These are phyloP conservation scores for Hemiscyllium ocellatum DNA, from an alignment of 2,113 vertebrate species.

Conservation along the genomic window DNA sequence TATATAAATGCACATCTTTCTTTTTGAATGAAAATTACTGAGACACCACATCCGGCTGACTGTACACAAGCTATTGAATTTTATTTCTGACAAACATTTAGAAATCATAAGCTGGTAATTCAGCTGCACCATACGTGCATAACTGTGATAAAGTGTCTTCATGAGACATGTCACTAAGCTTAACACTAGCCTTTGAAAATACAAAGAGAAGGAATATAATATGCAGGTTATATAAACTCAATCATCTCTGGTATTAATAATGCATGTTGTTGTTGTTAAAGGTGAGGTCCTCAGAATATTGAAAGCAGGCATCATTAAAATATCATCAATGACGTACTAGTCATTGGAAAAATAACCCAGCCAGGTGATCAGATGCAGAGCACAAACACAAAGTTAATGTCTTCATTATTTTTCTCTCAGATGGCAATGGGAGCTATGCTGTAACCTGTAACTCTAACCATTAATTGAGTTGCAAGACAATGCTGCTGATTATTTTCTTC, in stretches of 20 bases:
- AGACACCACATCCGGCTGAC: background rate
- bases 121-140: background rate
- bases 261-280: slow-evolving; percentile 28
- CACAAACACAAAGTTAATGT: background rate
- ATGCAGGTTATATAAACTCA: background rate
- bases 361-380: background rate
- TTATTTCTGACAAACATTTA: background rate
- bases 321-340: background rate
- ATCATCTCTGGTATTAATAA: slow-evolving; percentile 7
- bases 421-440: background rate
- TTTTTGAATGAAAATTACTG: background rate
- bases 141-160: background rate
- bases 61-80: background rate
- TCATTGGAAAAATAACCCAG: background rate
- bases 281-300: background rate
- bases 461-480: background rate
- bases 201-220: background rate
- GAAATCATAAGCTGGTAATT: slow-evolving; percentile 11
- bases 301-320: background rate
- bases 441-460: background rate
- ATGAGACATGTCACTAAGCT: background rate
- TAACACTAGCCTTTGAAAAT: slow-evolving; percentile 3
- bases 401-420: background rate
- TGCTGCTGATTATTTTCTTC: background rate
- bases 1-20: background rate